Evolutionary conservation across 2,888 invertebrate genomes (phyloP).

Genomic region (Scaptomyza polygonia): DNA sequence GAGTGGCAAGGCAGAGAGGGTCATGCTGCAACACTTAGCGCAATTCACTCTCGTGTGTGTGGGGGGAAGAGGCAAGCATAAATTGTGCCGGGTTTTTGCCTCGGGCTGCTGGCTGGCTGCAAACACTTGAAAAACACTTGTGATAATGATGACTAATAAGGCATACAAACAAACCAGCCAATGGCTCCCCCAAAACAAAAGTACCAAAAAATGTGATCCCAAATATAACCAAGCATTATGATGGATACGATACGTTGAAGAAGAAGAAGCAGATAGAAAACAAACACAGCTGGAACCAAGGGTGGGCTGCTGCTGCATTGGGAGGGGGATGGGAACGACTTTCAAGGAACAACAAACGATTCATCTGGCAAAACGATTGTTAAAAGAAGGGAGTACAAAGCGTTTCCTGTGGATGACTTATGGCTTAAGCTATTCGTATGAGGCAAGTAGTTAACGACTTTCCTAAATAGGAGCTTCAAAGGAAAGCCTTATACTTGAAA

Average conservation of each 20-base stretch:
- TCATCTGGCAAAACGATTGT: conserved; percentile 5
- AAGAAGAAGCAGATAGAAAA: conserved; percentile 27
- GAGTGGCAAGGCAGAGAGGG: conserved; percentile 19
- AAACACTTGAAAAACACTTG: conserved; percentile 72
- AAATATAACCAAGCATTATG: conserved; percentile 19
- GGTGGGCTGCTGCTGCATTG: background rate
- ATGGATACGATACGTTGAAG: conserved; percentile 10
- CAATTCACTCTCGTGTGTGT: conserved; percentile 38
- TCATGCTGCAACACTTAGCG: conserved; percentile 66
- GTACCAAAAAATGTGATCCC: conserved; percentile 12
- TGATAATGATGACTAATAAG: conserved; percentile 80
- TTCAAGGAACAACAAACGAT: conserved; percentile 22
- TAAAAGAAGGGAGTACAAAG: background rate
- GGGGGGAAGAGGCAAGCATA: background rate
- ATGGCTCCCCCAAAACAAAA: conserved; percentile 18
- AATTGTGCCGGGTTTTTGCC: conserved; percentile 4
- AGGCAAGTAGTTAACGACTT: too few relatives aligned
- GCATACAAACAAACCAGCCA: conserved; percentile 60
- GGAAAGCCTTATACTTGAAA: too few relatives aligned
- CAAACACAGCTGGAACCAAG: conserved; percentile 64
- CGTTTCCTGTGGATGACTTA: conserved; percentile 21
- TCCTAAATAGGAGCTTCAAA: too few relatives aligned
- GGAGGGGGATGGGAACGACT: background rate
- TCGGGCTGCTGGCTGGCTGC: conserved; percentile 16
- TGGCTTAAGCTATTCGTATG: too few relatives aligned